phyloP scores from a whole-genome alignment of 2,797 vertebrate genomes.

The Atherinosoma microstoma region DNA sequence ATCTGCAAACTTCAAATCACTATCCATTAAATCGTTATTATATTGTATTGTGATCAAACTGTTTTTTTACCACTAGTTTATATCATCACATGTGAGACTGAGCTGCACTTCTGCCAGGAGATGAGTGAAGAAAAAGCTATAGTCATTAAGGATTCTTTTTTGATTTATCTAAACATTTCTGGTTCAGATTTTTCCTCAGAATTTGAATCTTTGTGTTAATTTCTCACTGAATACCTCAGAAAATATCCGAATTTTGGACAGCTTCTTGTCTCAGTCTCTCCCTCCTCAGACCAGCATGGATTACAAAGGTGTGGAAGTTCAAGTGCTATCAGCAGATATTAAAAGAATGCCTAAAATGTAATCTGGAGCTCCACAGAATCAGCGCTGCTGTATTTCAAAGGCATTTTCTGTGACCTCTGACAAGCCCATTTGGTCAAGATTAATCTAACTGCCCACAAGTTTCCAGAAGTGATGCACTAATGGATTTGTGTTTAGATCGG shows the following conservation, averaged over 20 bases:
- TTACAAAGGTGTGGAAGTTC: conserved; percentile 13
- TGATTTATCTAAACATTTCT: background rate
- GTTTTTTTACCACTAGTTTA: too few relatives aligned
- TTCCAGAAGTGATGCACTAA: background rate
- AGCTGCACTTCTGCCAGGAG: background rate
- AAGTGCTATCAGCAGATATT: conserved; percentile 11
- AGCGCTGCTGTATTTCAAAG: background rate
- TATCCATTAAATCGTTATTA: too few relatives aligned
- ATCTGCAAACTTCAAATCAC: too few relatives aligned
- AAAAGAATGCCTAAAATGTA: conserved; percentile 18
- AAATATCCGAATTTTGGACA: background rate
- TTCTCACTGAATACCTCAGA: background rate
- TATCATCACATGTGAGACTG: too few relatives aligned
- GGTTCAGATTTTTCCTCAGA: background rate
- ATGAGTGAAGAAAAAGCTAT: background rate
- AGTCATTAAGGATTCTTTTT: background rate
- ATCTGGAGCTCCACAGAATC: conserved; percentile 7
- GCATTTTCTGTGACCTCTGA: background rate
- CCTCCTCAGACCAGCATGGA: background rate
- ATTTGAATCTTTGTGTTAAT: background rate
- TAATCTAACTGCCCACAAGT: background rate
- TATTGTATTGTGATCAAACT: too few relatives aligned
- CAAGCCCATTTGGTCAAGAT: background rate
- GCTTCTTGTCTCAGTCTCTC: background rate
- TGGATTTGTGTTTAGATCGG: conserved; percentile 7